Conservation (phyloP, 1,140 invertebrate species). For the Araneus ventricosus region DNA sequence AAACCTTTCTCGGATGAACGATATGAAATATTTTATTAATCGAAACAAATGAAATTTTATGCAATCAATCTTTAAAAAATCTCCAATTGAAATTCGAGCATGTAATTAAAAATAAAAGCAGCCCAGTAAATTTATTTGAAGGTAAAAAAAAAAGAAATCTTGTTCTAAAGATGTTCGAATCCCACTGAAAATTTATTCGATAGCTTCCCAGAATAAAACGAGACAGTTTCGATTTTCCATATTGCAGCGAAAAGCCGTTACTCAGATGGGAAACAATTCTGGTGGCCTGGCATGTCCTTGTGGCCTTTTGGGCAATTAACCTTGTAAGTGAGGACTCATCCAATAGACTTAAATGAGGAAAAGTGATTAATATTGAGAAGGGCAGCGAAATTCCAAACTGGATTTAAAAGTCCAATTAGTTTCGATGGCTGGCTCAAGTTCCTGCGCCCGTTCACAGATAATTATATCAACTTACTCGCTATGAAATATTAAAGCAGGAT, state of each 20-base stretch:
- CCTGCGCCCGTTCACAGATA: neutral
- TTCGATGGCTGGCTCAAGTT: neutral
- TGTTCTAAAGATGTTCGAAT: neutral
- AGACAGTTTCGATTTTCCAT: neutral
- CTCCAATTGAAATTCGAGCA: too few species aligned
- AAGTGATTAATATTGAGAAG: constrained; percentile 22
- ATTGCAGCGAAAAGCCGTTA: neutral
- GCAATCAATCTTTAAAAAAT: too few species aligned
- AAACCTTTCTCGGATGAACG: too few species aligned
- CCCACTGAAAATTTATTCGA: neutral
- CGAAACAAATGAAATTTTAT: too few species aligned
- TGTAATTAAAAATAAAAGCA: too few species aligned
- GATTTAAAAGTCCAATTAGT: constrained; percentile 44
- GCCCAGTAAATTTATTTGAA: too few species aligned
- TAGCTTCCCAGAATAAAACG: neutral
- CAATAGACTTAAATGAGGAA: constrained; percentile 20
- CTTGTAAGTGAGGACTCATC: neutral
- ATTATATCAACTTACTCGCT: neutral
- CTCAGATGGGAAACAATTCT: neutral
- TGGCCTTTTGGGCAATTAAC: neutral
- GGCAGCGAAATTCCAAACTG: neutral
- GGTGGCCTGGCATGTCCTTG: too few species aligned
- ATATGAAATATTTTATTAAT: too few species aligned
- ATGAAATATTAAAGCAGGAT: neutral
- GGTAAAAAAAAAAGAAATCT: too few species aligned